Evolutionary conservation across 2,888 invertebrate species (phyloP).

Genomic region (Cybosia mesomella): DNA sequence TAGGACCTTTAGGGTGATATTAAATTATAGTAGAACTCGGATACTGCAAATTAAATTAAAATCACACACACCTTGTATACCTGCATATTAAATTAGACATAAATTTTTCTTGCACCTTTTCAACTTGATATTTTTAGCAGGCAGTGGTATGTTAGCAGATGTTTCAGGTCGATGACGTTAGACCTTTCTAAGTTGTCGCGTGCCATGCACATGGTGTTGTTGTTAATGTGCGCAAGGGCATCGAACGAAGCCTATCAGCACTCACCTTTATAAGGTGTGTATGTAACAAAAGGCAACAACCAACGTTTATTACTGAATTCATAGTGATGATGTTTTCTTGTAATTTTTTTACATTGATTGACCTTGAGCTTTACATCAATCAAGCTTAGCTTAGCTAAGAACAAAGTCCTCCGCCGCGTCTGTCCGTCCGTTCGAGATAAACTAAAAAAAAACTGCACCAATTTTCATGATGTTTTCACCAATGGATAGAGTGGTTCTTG

Average conservation of each 20-base stretch:
- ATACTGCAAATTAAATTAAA: constrained; percentile 21
- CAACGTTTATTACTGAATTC: not conserved
- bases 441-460: too few relatives aligned
- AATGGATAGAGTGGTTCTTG: too few relatives aligned
- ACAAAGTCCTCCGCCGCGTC: too few relatives aligned
- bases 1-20: not conserved
- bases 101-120: constrained; percentile 42
- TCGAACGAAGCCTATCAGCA: constrained; percentile 62
- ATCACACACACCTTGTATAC: constrained; percentile 39
- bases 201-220: constrained; percentile 66
- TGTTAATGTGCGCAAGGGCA: constrained; percentile 57
- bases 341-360: not conserved
- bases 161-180: constrained; percentile 77
- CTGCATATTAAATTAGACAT: constrained; percentile 31
- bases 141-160: constrained; percentile 65
- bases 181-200: constrained; percentile 81
- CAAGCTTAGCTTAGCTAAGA: too few relatives aligned
- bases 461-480: too few relatives aligned
- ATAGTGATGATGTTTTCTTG: not conserved
- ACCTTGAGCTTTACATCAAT: too few relatives aligned
- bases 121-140: constrained; percentile 50
- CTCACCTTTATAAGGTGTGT: constrained; percentile 45
- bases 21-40: not conserved
- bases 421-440: too few relatives aligned
- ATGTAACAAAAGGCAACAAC: not conserved